phyloP scores from a whole-genome alignment of 2,113 vertebrate genomes.

The Dicentrarchus labrax region DNA sequence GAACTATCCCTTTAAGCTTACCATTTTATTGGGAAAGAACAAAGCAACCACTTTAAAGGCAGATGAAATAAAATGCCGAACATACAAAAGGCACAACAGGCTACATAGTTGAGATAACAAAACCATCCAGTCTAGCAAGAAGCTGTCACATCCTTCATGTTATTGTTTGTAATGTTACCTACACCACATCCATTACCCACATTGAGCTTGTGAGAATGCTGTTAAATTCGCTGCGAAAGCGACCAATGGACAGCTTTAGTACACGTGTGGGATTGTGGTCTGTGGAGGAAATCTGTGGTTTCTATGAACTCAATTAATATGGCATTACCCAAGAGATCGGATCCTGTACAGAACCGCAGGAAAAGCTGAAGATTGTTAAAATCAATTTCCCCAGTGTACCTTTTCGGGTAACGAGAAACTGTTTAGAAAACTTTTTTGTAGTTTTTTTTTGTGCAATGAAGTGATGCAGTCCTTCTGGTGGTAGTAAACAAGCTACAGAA shows the following conservation, averaged over 20 bases:
- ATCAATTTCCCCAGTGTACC: neutral
- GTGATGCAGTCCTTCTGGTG: constrained; percentile 9
- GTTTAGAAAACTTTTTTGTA: constrained; percentile 11
- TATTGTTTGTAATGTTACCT: neutral
- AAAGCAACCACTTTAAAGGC: neutral
- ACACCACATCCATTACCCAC: constrained; percentile 15
- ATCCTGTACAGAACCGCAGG: neutral
- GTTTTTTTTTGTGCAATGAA: constrained; percentile 9
- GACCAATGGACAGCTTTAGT: constrained; percentile 5
- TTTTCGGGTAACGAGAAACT: constrained; percentile 4
- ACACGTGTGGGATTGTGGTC: constrained; percentile 18
- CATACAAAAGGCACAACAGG: neutral
- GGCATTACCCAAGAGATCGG: neutral
- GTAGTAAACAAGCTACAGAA: neutral
- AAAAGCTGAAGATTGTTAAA: neutral
- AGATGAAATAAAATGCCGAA: neutral
- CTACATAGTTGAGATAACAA: neutral
- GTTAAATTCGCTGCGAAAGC: neutral
- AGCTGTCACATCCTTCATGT: neutral
- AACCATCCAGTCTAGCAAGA: neutral
- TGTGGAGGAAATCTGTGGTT: neutral
- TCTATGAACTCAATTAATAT: constrained; percentile 12
- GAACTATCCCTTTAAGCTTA: too few relatives aligned
- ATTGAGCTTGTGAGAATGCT: constrained; percentile 13
- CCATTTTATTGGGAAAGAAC: too few relatives aligned